Evolutionary conservation across 2,113 vertebrate genomes (phyloP).

Genomic region (Azemiops feae): DNA sequence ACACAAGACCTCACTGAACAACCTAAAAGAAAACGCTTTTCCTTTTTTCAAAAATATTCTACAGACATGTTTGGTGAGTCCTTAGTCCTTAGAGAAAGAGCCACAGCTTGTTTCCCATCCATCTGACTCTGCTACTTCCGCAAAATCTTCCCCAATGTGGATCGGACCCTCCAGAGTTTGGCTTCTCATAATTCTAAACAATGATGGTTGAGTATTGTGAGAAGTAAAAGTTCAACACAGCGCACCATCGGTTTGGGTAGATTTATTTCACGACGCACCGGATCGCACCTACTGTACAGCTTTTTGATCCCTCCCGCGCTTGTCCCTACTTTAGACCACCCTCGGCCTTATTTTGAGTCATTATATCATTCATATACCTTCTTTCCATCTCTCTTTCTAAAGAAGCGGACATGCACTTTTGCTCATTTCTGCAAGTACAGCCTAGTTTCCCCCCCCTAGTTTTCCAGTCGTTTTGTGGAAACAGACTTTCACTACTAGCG

Average conservation of each 20-base stretch:
- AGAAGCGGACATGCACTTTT: background rate
- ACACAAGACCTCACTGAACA: background rate
- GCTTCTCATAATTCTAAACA: background rate
- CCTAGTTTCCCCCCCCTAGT: too few relatives aligned
- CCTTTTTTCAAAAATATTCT: background rate
- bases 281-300: background rate
- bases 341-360: background rate
- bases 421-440: background rate
- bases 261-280: background rate
- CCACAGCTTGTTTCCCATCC: background rate
- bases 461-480: conserved; percentile 43
- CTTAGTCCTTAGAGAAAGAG: background rate
- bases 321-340: background rate
- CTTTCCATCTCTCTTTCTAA: background rate
- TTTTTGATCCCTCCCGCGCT: background rate
- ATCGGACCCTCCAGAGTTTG: background rate
- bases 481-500: conserved; percentile 67
- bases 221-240: background rate
- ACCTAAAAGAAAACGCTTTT: background rate
- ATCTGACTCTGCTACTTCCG: background rate
- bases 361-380: background rate
- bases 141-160: background rate
- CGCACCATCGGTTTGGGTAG: background rate
- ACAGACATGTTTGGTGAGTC: background rate
- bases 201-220: background rate